Evolutionary conservation across 2,797 vertebrate genomes (phyloP).

Genomic region (Urosaurus nigricauda): DNA sequence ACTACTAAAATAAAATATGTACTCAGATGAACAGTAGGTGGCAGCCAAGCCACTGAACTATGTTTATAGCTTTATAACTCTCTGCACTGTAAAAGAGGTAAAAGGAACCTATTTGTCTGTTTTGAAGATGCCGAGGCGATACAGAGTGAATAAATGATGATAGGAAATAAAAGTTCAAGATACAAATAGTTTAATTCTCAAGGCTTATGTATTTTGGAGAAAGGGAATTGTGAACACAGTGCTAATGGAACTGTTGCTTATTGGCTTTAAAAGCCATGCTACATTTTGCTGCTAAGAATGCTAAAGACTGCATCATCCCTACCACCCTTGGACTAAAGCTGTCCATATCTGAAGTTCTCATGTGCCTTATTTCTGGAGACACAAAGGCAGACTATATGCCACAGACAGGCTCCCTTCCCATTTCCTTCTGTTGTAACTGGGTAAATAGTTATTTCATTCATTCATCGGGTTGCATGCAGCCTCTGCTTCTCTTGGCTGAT

Average conservation of each 20-base stretch:
- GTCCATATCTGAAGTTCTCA: neutral
- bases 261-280: neutral
- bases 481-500: neutral
- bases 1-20: neutral
- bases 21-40: constrained; percentile 79
- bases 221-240: neutral
- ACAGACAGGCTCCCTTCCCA: neutral
- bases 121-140: constrained; percentile 68
- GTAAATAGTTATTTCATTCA: neutral
- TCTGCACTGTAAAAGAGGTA: constrained; percentile 5
- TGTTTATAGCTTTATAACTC: constrained; percentile 34
- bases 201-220: constrained; percentile 31
- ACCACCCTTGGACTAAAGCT: neutral
- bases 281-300: neutral
- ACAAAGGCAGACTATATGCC: neutral
- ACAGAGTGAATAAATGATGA: constrained; percentile 31
- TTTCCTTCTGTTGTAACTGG: neutral
- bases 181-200: constrained; percentile 53
- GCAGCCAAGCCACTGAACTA: constrained; percentile 81
- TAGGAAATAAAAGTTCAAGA: constrained; percentile 39
- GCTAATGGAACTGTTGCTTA: constrained; percentile 14
- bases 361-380: neutral
- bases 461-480: neutral
- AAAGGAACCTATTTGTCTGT: constrained; percentile 51
- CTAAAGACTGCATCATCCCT: neutral